Base-by-base conservation (phyloP, 2,888 invertebrate species). In the Parelbella ahira region DNA sequence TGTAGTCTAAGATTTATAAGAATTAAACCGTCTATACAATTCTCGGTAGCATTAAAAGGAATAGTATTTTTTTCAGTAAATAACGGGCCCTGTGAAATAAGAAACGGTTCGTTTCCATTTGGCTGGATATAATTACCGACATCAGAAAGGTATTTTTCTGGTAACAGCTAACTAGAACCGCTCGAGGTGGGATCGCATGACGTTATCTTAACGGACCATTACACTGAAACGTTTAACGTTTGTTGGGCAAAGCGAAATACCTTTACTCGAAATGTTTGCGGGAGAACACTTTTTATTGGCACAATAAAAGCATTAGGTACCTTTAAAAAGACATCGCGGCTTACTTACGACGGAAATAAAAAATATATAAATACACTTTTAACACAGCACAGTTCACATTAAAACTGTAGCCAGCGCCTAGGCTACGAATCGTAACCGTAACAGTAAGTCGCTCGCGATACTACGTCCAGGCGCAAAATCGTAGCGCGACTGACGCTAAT, bases 161-260 rank as follows among this genome's bases (percentile, higher is more conserved):
- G 45, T 49, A 47, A 51, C 44, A 47, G 42, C 48, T 50, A 51
- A 50, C 48, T 51, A 50, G 45, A 25, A 38, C 34, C 29, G 42
- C 49, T 36, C 29, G 37, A 47, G 52, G 51, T 52, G 48, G 53
- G 57, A 58, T 58, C 54, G 50, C 66, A 66, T 63, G 61, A 64
- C 63, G 65, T 70, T 79, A 79, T 80, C 81, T 77, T 71, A 73
- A 78, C 73, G 68, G 71, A 65, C 76, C 74, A 77, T 81, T 78
- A 72, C 63, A 66, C 68, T 63, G 61, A 60, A 66, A 67, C 63
- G 66, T 64, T 71, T 65, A 68, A 66, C 61, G 63, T 68, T 59
- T 58, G 60, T 60, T 60, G 57, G 66, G 72, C 67, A 61, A 75
- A 77, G 68, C 61, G 58, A 68, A 73, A 60, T 58, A 66, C 62